Evolutionary conservation across 2,888 invertebrate genomes (phyloP).

Genomic region (Diploptera punctata): DNA sequence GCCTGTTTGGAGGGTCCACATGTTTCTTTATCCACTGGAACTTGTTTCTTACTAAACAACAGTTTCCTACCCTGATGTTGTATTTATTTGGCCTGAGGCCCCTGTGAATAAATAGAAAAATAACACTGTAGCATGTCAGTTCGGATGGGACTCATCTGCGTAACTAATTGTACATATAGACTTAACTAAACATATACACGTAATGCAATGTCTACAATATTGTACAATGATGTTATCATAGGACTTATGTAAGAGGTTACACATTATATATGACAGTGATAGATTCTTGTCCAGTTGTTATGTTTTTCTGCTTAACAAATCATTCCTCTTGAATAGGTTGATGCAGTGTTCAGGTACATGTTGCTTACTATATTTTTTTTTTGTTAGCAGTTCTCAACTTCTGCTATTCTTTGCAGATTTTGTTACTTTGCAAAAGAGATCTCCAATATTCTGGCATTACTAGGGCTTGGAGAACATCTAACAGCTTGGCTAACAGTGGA

Average conservation of each 20-base stretch:
- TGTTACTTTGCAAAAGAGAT: too few species aligned
- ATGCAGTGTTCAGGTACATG: background rate
- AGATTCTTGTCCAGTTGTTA: conserved; percentile 23
- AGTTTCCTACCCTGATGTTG: conserved; percentile 40
- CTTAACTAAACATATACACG: conserved; percentile 41
- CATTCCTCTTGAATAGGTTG: background rate
- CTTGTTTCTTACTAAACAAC: conserved; percentile 37
- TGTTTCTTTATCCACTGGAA: conserved; percentile 32
- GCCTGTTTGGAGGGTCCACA: conserved; percentile 32
- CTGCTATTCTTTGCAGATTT: too few species aligned
- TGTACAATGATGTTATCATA: conserved; percentile 28
- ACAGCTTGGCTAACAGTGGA: too few species aligned
- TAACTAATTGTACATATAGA: conserved; percentile 43
- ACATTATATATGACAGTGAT: conserved; percentile 19
- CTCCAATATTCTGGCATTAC: too few species aligned
- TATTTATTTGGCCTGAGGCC: conserved; percentile 42
- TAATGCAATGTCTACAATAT: conserved; percentile 34
- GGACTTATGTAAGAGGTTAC: conserved; percentile 14
- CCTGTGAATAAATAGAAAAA: conserved; percentile 39
- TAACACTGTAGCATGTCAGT: conserved; percentile 38
- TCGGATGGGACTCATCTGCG: conserved; percentile 34
- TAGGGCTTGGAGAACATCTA: too few species aligned
- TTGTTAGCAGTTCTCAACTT: too few species aligned
- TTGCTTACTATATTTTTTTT: too few species aligned
- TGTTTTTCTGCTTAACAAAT: background rate